phyloP scores from a whole-genome alignment of 2,888 invertebrate genomes.

The Anoncus sp. region DNA sequence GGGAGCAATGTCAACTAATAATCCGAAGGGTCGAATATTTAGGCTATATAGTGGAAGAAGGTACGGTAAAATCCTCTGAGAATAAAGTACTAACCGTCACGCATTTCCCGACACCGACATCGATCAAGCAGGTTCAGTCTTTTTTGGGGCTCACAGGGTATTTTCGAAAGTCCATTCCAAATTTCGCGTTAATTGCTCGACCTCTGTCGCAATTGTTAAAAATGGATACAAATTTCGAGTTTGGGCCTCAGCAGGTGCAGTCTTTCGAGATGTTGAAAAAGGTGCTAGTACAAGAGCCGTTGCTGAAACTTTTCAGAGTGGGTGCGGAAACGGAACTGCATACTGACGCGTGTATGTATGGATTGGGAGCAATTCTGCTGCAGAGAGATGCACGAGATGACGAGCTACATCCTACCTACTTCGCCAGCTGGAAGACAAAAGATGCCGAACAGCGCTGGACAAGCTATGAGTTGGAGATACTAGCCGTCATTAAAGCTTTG shows the following conservation, averaged over 20 bases:
- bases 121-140: constrained; percentile 47
- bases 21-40: constrained; percentile 40
- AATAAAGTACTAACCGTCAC: constrained; percentile 57
- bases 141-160: constrained; percentile 64
- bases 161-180: constrained; percentile 61
- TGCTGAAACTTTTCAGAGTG: constrained; percentile 32
- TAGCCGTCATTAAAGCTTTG: constrained; percentile 14
- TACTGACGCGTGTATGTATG: constrained; percentile 44
- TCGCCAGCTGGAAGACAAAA: constrained; percentile 33
- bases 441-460: constrained; percentile 10
- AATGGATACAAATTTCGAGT: constrained; percentile 57
- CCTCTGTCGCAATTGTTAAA: constrained; percentile 70
- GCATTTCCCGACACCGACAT: constrained; percentile 52
- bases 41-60: constrained; percentile 51
- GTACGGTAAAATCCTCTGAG: constrained; percentile 41
- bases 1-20: constrained; percentile 53
- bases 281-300: constrained; percentile 17
- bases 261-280: constrained; percentile 52
- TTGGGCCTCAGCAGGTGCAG: constrained; percentile 30
- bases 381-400: constrained; percentile 28
- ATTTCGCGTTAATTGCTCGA: constrained; percentile 64
- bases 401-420: constrained; percentile 32
- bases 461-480: constrained; percentile 57
- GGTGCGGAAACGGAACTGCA: constrained; percentile 31
- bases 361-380: constrained; percentile 52